Base-by-base conservation (phyloP, 1,140 invertebrate genomes). In the Lepidotrigona ventralis region DNA sequence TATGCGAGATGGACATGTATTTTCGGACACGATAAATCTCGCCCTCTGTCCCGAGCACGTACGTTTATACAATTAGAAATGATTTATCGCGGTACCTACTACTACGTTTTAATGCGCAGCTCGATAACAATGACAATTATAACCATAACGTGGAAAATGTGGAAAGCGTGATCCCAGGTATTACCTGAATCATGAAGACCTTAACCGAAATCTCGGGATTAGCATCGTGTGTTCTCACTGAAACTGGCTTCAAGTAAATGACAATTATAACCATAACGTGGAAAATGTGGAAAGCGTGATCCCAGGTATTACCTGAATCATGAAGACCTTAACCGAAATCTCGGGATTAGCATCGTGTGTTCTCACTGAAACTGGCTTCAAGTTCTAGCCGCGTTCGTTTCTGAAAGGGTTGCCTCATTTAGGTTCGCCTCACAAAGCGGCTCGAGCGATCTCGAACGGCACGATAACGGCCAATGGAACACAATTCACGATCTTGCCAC, bases 1-100 rank as follows among this genome's bases (percentile, higher is more conserved):
- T 23, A 46, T 46, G 6, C 19, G 17, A 51, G n/a, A 46, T 51
- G 53, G 17, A 60, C 9, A 46, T 71, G 60, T 78, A 78, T 85
- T 85, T 83, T 83, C 56, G 66, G 75, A 78, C 19, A 39, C 39
- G 81, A 54, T 70, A 54, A 54, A 70, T 70, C 66, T 63, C 60
- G 2, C 39, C 56, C 66, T 70, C 78, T 53, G 66, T 60, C 60
- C 15, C 8, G n/a, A 11, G 12, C 21, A 12, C 46, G 21, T 80
- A 3, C 11, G 56, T 46, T 33, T 33, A 33, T 33, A 29, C 21
- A 81, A 81, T 81, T 75, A 68, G 63, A 81, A 54, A 82, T 78
- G 73, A 82, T 70, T 46, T 60, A 68, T 15, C 5, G 2, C 9
- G 15, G 19, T 56, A 29, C 68, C 4, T 33, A 33, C 6, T 33